phyloP scores from a whole-genome alignment of 2,797 vertebrate species.

The Knipowitschia caucasica region DNA sequence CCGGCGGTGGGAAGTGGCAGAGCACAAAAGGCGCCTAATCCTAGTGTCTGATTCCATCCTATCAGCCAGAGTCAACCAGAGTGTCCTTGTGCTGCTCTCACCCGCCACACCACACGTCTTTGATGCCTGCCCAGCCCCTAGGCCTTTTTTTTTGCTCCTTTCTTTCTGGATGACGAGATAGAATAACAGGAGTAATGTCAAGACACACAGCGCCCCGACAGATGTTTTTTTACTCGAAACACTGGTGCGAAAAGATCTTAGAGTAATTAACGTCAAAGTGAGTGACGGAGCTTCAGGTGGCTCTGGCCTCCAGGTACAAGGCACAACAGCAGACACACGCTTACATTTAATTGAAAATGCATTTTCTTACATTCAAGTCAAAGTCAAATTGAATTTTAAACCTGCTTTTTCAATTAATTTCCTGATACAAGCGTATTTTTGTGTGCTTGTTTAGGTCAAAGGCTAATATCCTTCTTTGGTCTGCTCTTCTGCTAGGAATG shows the following conservation, averaged over 20 bases:
- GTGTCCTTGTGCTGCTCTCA: conserved; percentile 72
- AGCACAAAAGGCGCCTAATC: conserved; percentile 80
- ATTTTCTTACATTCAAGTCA: conserved; percentile 1
- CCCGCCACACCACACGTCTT: conserved; percentile 72
- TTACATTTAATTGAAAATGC: conserved; percentile 33
- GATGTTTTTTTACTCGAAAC: conserved; percentile 71
- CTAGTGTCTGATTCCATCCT: conserved; percentile 81
- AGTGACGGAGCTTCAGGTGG: conserved; percentile 52
- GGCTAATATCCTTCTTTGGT: neutral
- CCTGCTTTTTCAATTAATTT: conserved; percentile 17
- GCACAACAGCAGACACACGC: conserved; percentile 16
- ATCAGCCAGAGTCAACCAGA: conserved; percentile 78
- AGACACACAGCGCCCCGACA: conserved; percentile 73
- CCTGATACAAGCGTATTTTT: conserved; percentile 9
- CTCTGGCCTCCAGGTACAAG: conserved; percentile 46
- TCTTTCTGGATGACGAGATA: conserved; percentile 78
- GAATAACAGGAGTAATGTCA: conserved; percentile 79
- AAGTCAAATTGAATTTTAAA: conserved; percentile 29
- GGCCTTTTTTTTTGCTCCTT: conserved; percentile 71
- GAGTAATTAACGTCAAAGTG: conserved; percentile 55
- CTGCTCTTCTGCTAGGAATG: neutral
- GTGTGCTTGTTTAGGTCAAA: conserved; percentile 17
- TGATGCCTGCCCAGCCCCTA: conserved; percentile 77
- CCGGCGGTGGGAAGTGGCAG: conserved; percentile 77
- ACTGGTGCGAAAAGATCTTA: conserved; percentile 74